Evolutionary conservation across 2,797 vertebrate genomes (phyloP).

Genomic region (Bovichtus variegatus): DNA sequence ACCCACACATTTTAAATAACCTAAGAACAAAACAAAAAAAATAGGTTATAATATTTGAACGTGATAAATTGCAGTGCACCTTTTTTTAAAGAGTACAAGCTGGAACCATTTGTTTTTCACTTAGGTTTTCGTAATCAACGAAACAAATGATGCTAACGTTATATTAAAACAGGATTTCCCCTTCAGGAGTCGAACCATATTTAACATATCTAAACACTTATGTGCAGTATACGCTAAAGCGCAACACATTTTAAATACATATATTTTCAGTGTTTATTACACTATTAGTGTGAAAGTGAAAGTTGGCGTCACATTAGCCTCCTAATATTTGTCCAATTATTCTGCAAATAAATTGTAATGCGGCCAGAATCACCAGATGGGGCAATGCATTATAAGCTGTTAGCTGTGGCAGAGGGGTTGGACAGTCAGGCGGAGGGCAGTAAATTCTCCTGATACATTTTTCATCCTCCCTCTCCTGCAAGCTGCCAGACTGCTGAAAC

Average conservation of each 20-base stretch:
- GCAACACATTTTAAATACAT: not conserved
- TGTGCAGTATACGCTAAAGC: not conserved
- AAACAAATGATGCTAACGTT: too few relatives aligned
- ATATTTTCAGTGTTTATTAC: conserved; percentile 1
- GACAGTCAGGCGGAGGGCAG: conserved; percentile 67
- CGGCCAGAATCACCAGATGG: conserved; percentile 69
- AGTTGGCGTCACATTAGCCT: conserved; percentile 34
- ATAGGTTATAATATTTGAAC: too few relatives aligned
- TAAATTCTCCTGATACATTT: conserved; percentile 75
- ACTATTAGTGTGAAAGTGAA: conserved; percentile 31
- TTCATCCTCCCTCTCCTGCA: conserved; percentile 53
- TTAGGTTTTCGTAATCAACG: too few relatives aligned
- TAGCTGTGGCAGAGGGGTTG: conserved; percentile 62
- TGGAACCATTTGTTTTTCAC: too few relatives aligned
- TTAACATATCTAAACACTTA: not conserved
- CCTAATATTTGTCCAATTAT: conserved; percentile 57
- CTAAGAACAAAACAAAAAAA: too few relatives aligned
- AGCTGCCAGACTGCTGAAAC: conserved; percentile 64
- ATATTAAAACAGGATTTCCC: too few relatives aligned
- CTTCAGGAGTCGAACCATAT: too few relatives aligned
- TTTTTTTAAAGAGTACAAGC: too few relatives aligned
- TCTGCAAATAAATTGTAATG: conserved; percentile 59
- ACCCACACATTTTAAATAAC: too few relatives aligned
- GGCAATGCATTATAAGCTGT: conserved; percentile 66
- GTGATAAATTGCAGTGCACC: too few relatives aligned